Conservation (phyloP, 2,113 vertebrate genomes). For the Xiphorhynchus elegans region DNA sequence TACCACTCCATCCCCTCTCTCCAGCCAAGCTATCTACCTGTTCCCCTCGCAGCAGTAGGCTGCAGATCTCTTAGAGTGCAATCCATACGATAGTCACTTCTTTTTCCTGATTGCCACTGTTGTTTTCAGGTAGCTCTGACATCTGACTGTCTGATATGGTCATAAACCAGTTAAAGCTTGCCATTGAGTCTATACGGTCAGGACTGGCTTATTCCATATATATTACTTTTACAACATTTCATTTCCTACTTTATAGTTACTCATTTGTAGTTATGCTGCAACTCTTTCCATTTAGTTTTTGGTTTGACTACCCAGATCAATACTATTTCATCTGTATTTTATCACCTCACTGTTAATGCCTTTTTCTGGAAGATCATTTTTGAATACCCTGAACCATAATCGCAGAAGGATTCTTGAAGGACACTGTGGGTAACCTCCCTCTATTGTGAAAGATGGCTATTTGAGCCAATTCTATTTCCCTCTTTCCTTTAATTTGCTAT, state of each 20-base stretch:
- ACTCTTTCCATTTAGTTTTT: neutral
- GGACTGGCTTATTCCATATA: neutral
- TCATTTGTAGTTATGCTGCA: neutral
- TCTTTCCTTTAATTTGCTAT: neutral
- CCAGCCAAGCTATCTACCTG: neutral
- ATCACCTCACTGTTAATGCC: neutral
- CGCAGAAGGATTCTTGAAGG: neutral
- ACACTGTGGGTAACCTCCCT: neutral
- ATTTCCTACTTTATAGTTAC: neutral
- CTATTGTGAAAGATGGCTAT: neutral
- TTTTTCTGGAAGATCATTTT: neutral
- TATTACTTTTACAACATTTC: neutral
- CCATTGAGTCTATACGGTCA: neutral
- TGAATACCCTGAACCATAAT: neutral
- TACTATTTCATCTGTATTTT: neutral
- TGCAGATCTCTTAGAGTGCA: accelerated
- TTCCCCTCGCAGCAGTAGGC: neutral
- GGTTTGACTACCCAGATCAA: neutral
- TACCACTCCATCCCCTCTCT: neutral
- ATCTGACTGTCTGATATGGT: neutral
- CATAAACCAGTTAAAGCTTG: neutral
- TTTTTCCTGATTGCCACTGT: neutral
- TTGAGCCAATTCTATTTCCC: neutral
- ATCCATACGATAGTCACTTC: accelerated
- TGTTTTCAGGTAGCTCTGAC: neutral